These are phyloP conservation scores for Notarius lentiginosus DNA, from an alignment of 2,113 vertebrate genomes.

Conservation along the genomic window DNA sequence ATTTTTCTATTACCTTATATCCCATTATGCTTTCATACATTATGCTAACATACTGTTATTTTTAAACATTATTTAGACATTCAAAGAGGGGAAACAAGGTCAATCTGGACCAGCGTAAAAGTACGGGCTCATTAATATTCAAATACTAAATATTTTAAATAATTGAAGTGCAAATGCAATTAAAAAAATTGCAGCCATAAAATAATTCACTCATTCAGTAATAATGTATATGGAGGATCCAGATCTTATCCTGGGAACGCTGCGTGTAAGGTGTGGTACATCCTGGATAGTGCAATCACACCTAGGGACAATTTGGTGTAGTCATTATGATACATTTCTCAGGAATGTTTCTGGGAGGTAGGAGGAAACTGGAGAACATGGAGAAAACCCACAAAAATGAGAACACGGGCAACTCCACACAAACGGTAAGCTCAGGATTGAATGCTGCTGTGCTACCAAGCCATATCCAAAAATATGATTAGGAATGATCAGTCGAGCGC, in stretches of 20 bases:
- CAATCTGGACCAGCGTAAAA: background rate
- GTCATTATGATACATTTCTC: background rate
- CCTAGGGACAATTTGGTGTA: background rate
- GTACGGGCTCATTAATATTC: background rate
- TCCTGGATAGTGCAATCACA: too few relatives aligned
- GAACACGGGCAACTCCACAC: background rate
- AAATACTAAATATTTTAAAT: background rate
- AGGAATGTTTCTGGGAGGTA: background rate
- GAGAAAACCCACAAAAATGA: background rate
- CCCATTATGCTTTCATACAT: too few relatives aligned
- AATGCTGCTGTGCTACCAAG: background rate
- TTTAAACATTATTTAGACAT: background rate
- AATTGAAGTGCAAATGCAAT: background rate
- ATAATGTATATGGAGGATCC: background rate
- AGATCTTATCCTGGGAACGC: background rate
- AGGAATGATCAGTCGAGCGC: background rate
- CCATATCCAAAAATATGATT: background rate
- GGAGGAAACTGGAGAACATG: background rate
- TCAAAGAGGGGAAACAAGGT: background rate
- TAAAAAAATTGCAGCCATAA: background rate
- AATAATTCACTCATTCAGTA: background rate
- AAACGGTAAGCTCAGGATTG: background rate
- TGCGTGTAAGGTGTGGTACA: background rate
- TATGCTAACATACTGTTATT: background rate
- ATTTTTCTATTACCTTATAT: background rate